A percentile compares a stretch with the other conserved stretches of the same genome.
Conservation (phyloP, 2,797 vertebrate genomes). For the Paguma larvata region DNA sequence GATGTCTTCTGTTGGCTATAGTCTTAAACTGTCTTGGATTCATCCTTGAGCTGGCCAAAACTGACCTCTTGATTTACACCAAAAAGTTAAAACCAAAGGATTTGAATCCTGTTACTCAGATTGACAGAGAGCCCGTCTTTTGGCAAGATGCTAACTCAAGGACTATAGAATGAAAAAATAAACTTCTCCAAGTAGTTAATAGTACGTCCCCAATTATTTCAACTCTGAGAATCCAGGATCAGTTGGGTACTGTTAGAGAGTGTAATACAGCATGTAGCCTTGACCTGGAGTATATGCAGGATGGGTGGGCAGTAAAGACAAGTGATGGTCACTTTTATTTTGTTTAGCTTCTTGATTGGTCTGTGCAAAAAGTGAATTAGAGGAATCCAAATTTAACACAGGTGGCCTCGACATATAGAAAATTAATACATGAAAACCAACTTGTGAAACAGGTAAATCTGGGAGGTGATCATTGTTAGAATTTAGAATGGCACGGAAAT, state of each 20-base stretch:
- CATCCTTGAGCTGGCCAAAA: not conserved
- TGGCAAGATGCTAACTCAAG: not conserved
- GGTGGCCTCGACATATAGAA: not conserved
- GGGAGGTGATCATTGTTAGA: too few species aligned
- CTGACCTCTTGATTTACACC: not conserved
- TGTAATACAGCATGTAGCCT: not conserved
- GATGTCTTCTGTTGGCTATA: not conserved
- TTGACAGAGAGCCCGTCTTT: not conserved
- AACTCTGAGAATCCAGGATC: not conserved
- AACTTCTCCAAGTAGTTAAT: not conserved
- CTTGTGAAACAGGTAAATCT: not conserved
- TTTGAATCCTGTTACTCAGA: not conserved
- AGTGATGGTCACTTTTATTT: not conserved
- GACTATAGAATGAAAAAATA: not conserved
- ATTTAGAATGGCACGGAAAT: too few species aligned
- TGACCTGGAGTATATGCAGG: not conserved
- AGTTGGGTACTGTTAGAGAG: too few species aligned
- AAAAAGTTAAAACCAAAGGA: not conserved
- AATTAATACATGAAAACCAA: constrained; percentile 23
- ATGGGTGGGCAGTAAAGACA: not conserved
- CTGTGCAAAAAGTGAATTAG: not conserved
- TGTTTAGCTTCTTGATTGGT: not conserved
- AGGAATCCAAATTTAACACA: not conserved
- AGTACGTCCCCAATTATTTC: not conserved
- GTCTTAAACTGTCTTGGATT: not conserved